Percentiles rank a stretch among this genome's conserved stretches.
Conservation (phyloP, 2,797 vertebrate species). For the Kryptopterus vitreolus region DNA sequence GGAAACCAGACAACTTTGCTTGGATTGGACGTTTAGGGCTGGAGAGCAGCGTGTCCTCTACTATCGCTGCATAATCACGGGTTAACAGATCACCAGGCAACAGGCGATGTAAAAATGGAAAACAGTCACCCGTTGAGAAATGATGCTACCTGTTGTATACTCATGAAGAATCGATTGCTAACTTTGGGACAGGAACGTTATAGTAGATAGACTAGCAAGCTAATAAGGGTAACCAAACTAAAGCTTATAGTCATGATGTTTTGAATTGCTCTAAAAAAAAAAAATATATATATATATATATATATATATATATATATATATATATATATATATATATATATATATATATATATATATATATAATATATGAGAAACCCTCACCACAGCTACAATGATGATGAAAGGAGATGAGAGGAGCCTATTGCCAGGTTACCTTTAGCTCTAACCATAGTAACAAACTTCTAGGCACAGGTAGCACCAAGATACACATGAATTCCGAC, state of each 20-base stretch:
- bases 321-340: too few species aligned
- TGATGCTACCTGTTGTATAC: neutral
- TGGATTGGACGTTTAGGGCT: neutral
- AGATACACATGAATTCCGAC: constrained; percentile 3
- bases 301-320: too few species aligned
- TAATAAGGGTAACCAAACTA: neutral
- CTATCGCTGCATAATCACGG: neutral
- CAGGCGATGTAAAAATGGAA: neutral
- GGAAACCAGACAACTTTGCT: neutral
- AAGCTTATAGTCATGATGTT: neutral
- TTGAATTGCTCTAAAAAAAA: constrained; percentile 3
- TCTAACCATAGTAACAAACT: constrained; percentile 14
- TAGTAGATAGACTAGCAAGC: neutral
- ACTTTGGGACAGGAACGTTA: neutral
- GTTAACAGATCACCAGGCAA: neutral
- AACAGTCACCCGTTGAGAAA: neutral
- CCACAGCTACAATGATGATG: neutral
- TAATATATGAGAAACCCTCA: neutral
- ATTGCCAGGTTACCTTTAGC: neutral
- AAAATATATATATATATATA: too few species aligned
- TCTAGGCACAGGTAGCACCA: constrained; percentile 4
- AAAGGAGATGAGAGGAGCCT: constrained; percentile 4
- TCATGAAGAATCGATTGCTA: neutral
- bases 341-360: too few species aligned
- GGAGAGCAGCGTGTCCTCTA: neutral